Evolutionary conservation across 2,113 vertebrate species (phyloP).

Genomic region (Terrapene triunguis): DNA sequence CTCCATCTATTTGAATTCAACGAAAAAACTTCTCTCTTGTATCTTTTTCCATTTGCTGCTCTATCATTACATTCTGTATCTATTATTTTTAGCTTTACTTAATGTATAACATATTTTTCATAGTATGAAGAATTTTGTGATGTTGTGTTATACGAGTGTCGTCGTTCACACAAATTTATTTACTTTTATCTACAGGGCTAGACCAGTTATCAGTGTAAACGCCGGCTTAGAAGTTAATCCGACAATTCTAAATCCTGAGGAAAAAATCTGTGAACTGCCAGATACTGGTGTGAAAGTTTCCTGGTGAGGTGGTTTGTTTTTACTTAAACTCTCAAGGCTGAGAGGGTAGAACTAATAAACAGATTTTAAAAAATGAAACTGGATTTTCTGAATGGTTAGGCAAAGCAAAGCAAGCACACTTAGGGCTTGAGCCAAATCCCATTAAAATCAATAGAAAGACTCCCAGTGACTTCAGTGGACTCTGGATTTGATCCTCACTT

Average conservation of each 20-base stretch:
- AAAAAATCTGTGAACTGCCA: constrained; percentile 85
- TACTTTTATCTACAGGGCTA: constrained; percentile 82
- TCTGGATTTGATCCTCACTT: neutral
- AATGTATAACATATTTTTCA: neutral
- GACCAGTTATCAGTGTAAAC: constrained; percentile 94
- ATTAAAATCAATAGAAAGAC: neutral
- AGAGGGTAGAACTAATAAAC: neutral
- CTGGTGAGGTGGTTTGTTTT: constrained; percentile 83
- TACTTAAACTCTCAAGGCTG: neutral
- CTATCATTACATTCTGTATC: neutral
- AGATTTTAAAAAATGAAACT: neutral
- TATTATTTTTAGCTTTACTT: neutral
- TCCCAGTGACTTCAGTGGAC: neutral
- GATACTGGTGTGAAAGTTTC: constrained; percentile 83
- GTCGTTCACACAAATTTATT: neutral
- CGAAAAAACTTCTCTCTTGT: neutral
- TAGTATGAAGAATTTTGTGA: neutral
- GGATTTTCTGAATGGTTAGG: neutral
- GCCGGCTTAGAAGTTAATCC: constrained; percentile 92
- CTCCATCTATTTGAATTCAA: neutral
- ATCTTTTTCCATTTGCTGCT: neutral
- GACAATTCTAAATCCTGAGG: constrained; percentile 93
- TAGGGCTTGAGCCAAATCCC: neutral
- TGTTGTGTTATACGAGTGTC: neutral
- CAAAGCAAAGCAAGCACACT: neutral